phyloP scores from a whole-genome alignment of 1,140 invertebrate species.

The Micrasema minimum region DNA sequence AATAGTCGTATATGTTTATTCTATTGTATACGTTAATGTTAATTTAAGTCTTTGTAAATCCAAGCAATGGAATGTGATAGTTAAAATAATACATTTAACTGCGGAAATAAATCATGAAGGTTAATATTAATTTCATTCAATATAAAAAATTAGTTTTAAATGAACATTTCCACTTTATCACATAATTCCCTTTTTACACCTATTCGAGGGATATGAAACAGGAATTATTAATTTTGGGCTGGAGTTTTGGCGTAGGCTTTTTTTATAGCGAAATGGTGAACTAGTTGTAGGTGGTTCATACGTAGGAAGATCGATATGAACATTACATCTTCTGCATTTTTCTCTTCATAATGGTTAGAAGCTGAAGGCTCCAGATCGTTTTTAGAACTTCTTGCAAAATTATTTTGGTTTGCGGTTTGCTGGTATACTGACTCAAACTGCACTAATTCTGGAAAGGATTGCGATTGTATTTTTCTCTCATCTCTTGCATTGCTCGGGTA shows the following conservation, averaged over 20 bases:
- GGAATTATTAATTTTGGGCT: slow-evolving; percentile 52
- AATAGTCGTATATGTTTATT: too few species aligned
- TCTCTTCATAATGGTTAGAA: slow-evolving; percentile 22
- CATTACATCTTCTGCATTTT: slow-evolving; percentile 42
- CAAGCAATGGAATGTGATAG: too few species aligned
- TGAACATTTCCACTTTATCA: too few species aligned
- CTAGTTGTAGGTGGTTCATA: slow-evolving; percentile 60
- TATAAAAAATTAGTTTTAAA: too few species aligned
- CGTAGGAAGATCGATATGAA: slow-evolving; percentile 63
- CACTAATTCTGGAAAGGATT: slow-evolving; percentile 62
- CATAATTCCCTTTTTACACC: too few species aligned
- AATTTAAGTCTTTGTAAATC: too few species aligned
- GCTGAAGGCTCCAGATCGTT: slow-evolving; percentile 39
- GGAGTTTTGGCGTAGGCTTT: slow-evolving; percentile 41
- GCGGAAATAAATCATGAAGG: too few species aligned
- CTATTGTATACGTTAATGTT: too few species aligned
- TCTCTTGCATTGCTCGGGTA: slow-evolving; percentile 65
- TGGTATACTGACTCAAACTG: slow-evolving; percentile 64
- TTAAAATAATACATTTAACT: too few species aligned
- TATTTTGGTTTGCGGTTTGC: slow-evolving; percentile 56
- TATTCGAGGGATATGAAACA: slow-evolving; percentile 45
- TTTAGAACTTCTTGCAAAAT: slow-evolving; percentile 38
- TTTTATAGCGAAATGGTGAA: slow-evolving; percentile 43
- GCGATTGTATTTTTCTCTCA: slow-evolving; percentile 63
- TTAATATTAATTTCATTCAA: too few species aligned